Evolutionary conservation across 2,888 invertebrate species (phyloP), one percentile per base, ranked within the genome.

Genomic region (Tetrapedia diversipes): DNA sequence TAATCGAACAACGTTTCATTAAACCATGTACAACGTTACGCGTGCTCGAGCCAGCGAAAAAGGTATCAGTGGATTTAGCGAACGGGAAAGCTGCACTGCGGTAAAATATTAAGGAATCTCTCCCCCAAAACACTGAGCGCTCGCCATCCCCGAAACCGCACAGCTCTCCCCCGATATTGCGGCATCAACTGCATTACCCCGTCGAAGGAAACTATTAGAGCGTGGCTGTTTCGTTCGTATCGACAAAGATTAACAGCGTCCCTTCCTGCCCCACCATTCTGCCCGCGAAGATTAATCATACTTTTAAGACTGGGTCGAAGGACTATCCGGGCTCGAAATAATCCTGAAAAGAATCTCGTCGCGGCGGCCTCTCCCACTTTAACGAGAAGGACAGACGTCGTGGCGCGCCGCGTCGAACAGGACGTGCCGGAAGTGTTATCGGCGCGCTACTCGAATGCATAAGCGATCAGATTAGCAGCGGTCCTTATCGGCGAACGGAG

Each of bases 191-290:
- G 41, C 47, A 73, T 63, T 43, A 37, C 39, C 14, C 8, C 2
- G 19, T 7, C 6, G 24, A 11, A 24, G 39, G 64, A 41, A 72
- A 49, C 59, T 29, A 72, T 54, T 43, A 27, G 53, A 64, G 41
- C 64, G 60, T 60, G 29, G n/a, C 37, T 51, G 8, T 47, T 45
- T 7, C 29, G n/a, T 11, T 14, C 34, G 32, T 65, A 69, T 75
- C 51, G 77, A 61, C 76, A 77, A 77, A 76, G 76, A 77, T 76
- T 65, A 77, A 76, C 64, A 69, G 76, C 32, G 51, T 47, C 54
- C 14, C 54, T 54, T 39, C 43, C 19, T 19, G 43, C 14, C n/a
- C 29, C n/a, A 34, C 64, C 34, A 24, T 60, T 47, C 59, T 51
- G 49, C 16, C 56, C 53, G 34, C 6, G 51, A 70, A 77, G 77